phyloP scores from a whole-genome alignment of 2,113 vertebrate species.

The Thomomys bottae region DNA sequence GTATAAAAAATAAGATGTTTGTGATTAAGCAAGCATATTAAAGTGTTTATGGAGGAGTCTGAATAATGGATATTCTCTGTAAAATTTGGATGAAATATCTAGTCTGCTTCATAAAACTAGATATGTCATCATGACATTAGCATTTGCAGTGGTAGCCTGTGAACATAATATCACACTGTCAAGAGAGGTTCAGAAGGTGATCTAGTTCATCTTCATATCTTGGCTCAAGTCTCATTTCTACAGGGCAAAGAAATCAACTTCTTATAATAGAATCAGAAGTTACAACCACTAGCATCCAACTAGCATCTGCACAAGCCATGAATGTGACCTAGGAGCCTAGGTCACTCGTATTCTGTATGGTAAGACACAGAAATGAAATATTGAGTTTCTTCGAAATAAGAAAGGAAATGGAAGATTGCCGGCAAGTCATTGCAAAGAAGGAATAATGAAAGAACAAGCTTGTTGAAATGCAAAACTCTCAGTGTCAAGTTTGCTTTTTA shows the following conservation, averaged over 20 bases:
- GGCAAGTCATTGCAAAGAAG: neutral
- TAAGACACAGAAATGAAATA: neutral
- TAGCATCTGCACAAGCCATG: neutral
- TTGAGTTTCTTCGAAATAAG: neutral
- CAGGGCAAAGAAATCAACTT: neutral
- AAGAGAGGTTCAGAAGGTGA: neutral
- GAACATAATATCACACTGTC: neutral
- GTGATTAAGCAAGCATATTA: neutral
- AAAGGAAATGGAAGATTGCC: neutral
- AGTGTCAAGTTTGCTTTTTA: neutral
- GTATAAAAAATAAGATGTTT: conserved; percentile 5
- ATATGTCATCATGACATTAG: neutral
- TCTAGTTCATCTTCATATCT: neutral
- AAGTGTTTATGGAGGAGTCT: neutral
- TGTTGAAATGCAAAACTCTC: neutral
- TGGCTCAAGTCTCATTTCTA: neutral
- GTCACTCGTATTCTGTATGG: neutral
- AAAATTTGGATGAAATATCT: neutral
- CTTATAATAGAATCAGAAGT: neutral
- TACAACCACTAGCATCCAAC: neutral
- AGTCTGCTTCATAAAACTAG: neutral
- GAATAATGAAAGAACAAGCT: neutral
- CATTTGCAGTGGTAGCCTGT: neutral
- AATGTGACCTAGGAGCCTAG: neutral
- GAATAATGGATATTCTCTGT: neutral